Percentiles rank a stretch among this genome's conserved stretches.
Evolutionary conservation across 2,113 vertebrate species (phyloP).

Genomic region (Phalacrocorax brasilianus): DNA sequence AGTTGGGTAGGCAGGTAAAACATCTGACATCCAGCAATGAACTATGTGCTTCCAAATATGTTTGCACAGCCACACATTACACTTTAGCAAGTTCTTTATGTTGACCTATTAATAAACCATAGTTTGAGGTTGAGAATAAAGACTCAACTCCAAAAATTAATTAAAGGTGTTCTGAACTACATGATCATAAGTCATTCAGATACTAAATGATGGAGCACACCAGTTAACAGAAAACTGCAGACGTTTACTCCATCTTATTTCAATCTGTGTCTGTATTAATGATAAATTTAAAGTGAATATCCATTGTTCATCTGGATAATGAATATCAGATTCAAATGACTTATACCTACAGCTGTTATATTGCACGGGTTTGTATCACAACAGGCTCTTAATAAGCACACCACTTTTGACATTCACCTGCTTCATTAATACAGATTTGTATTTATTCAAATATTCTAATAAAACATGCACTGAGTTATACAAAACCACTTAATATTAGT

Average conservation of each 20-base stretch:
- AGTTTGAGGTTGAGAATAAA: constrained; percentile 26
- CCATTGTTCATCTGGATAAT: constrained; percentile 16
- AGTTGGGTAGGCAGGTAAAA: constrained; percentile 20
- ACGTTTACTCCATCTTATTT: constrained; percentile 32
- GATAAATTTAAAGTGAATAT: constrained; percentile 50
- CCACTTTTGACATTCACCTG: background rate
- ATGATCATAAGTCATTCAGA: constrained; percentile 50
- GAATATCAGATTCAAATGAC: background rate
- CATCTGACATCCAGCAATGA: background rate
- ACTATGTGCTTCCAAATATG: constrained; percentile 11
- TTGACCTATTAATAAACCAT: constrained; percentile 53
- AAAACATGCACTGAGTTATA: background rate
- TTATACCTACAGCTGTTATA: background rate
- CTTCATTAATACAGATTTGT: background rate
- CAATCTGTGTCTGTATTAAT: constrained; percentile 19
- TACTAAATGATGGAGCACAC: constrained; percentile 30
- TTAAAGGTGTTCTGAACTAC: constrained; percentile 57
- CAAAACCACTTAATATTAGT: background rate
- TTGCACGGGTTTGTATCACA: background rate
- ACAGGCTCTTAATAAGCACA: constrained; percentile 1
- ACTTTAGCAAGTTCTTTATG: background rate
- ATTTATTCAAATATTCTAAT: background rate
- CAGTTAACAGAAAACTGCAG: constrained; percentile 23
- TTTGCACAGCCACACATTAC: background rate
- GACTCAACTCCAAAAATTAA: constrained; percentile 51